Base-by-base conservation (phyloP, 1,140 invertebrate genomes). In the Drosophila nigrodunni region DNA sequence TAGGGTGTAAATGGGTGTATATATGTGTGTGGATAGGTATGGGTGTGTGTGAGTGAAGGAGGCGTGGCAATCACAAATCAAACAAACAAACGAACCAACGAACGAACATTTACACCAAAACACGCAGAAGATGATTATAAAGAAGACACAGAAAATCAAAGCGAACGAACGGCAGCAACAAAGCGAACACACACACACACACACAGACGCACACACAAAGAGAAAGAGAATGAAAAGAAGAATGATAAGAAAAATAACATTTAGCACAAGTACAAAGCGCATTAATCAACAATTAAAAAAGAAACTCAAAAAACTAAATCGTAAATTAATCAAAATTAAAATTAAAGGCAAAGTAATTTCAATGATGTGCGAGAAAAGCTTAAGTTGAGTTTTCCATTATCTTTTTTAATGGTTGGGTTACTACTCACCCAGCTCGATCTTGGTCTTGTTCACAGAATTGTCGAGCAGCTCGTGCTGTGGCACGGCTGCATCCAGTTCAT, bases 381-480 rank as follows among this genome's bases (percentile, higher is more conserved):
- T 37, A 83, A 73, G n/a, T 37, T 47, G n/a, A 41, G 3, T 37
- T 25, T 41, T 68, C 5, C 57, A 8, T 59, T 21, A 18, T 21
- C 13, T 57, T 39, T 41, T 25, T 15, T 25, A 25, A 25, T 25
- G 25, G 25, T 18, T 44, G 18, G 11, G 7, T 15, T 18, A 3
- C 30, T 95, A 97, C 71, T 91, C 54, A 92, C 91, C 91, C 70
- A 99, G 93, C 92, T 98, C 97, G 13, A 97, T 97, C 93, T 98
- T 98, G 39, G 96, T 96, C 93, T 97, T 97, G 77, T 95, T 96
- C 9, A 95, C 97, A 8, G 97, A 97, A 72, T 96, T 97, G 91
- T 99, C 97, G 21, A 98, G 94, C 18, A 98, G 94, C 88, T 96
- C 95, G 80, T 97, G 96, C 80, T 94, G 95, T 30, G 97, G 97